Percentiles rank a stretch among this genome's conserved stretches.
phyloP scores from a whole-genome alignment of 2,113 vertebrate species.

The Tricholaema leucomelas region DNA sequence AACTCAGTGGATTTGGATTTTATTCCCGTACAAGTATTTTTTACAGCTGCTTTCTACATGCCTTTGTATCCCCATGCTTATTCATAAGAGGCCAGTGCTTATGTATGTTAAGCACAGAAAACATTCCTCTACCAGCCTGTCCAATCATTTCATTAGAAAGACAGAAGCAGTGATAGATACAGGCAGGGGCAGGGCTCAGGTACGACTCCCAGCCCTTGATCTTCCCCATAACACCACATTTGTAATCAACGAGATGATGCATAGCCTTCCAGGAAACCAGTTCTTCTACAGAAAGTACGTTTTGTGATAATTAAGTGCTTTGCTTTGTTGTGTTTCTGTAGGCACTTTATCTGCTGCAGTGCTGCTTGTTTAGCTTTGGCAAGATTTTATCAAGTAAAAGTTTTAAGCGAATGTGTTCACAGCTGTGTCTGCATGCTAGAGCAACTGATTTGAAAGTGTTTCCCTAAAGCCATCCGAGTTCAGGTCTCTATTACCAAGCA shows the following conservation, averaged over 20 bases:
- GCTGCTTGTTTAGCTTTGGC: not conserved
- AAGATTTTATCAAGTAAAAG: not conserved
- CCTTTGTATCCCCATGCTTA: not conserved
- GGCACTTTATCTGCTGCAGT: not conserved
- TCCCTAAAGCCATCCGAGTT: constrained; percentile 18
- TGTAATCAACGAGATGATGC: not conserved
- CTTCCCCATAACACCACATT: not conserved
- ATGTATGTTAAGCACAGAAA: constrained; percentile 5
- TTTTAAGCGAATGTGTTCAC: not conserved
- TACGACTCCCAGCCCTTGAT: not conserved
- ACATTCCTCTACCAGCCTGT: not conserved
- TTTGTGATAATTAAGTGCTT: not conserved
- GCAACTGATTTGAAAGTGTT: constrained; percentile 5
- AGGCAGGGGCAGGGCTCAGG: not conserved
- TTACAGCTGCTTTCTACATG: constrained; percentile 29
- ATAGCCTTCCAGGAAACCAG: not conserved
- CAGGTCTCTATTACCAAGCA: not conserved
- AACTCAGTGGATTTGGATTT: not conserved
- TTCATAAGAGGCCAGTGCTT: constrained; percentile 11
- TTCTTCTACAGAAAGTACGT: not conserved
- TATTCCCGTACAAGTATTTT: constrained; percentile 28
- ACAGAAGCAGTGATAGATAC: not conserved
- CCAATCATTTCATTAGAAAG: too few species aligned
- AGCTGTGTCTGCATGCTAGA: not conserved
- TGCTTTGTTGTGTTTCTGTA: not conserved